Evolutionary conservation across 2,113 vertebrate species (phyloP).

Genomic region (Sialia sialis): DNA sequence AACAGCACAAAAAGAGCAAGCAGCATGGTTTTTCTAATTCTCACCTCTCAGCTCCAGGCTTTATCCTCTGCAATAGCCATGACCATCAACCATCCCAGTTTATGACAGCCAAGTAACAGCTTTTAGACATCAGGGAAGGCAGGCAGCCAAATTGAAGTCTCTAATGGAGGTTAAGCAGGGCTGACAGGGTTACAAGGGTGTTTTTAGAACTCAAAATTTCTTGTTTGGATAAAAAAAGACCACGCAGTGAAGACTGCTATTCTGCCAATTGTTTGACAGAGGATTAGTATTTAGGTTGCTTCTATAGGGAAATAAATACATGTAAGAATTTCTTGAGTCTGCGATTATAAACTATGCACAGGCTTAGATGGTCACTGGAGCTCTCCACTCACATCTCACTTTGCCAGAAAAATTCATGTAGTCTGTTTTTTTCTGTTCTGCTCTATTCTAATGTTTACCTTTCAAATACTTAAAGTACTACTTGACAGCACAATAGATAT

Average conservation of each 20-base stretch:
- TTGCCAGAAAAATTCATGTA: neutral
- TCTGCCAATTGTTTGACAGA: neutral
- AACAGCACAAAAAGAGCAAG: neutral
- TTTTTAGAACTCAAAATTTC: neutral
- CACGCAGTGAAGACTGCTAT: neutral
- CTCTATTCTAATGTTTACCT: neutral
- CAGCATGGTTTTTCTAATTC: neutral
- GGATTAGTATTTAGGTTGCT: neutral
- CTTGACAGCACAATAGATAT: neutral
- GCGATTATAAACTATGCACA: neutral
- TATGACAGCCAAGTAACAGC: neutral
- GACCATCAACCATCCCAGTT: neutral
- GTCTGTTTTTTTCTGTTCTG: neutral
- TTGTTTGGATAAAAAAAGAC: neutral
- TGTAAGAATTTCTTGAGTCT: neutral
- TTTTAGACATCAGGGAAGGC: neutral
- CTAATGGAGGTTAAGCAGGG: neutral
- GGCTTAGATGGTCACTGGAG: neutral
- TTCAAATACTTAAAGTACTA: neutral
- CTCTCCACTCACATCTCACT: neutral
- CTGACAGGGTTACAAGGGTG: neutral
- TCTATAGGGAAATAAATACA: neutral
- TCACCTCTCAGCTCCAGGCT: neutral
- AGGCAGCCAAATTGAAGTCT: neutral
- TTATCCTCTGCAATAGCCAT: neutral